Evolutionary conservation across 2,113 vertebrate species (phyloP), one percentile per base, ranked within the genome.

Genomic region (Pluvialis apricaria): DNA sequence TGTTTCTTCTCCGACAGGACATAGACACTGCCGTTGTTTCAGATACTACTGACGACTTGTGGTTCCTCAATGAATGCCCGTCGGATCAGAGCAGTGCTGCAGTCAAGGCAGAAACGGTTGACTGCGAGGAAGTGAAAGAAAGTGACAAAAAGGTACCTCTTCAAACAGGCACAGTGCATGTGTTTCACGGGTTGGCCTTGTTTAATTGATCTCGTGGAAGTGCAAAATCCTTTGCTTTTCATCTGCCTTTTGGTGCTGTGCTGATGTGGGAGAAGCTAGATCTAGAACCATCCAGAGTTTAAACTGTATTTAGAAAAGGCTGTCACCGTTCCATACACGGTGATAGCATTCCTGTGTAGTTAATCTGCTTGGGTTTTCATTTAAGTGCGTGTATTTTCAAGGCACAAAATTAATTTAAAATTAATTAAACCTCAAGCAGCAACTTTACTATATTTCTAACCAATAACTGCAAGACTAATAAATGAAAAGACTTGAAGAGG

Each of bases 21-120:
- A 96, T 99, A 75, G 99, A 99, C 98, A 99, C 99, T 25, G 99
- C 99, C 36, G 87, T 99, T 29, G 99, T 99, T 93, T 99, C 99
- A 1, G 99, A 99, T 97, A 99, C 99, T 82, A 99, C 99, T 4
- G 99, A 99, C 49, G 99, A 99, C 90, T 97, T 99, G 79, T 99
- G 99, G 99, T 99, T 99, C 97, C 98, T 99, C 94, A 99, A 98
- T 0, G 99, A 99, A 90, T 98, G 98, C 1, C 98, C 98, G 34
- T 98, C 98, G 11, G 99, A 99, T 77, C 99, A 99, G 86, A 97
- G 98, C 92, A 97, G 97, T 44, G 98, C 99, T 87, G 98, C 98
- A 64, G 98, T 98, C 98, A 99, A 99, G 97, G 98, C 98, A 95
- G 99, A 99, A 10, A 86, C 92, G 4, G 90, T 98, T 92, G 98